Evolutionary conservation across 2,888 invertebrate genomes (phyloP).

Genomic region (Octodonta nipae): DNA sequence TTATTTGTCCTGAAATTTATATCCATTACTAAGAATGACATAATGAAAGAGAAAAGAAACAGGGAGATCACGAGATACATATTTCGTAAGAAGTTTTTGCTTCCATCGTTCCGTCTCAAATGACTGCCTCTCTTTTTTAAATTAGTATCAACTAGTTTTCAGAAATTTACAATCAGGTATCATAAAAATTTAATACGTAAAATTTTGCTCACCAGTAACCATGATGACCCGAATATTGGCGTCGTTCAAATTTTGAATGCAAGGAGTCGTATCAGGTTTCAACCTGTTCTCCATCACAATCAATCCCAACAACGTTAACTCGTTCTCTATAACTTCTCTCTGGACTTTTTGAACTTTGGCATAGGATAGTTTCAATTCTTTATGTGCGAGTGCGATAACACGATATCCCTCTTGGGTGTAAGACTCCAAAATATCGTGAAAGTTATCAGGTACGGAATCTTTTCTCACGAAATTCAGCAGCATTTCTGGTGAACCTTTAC

Average conservation of each 20-base stretch:
- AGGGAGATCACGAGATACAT: too few relatives aligned
- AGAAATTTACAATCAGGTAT: too few relatives aligned
- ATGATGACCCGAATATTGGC: conserved; percentile 89
- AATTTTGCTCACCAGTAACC: conserved; percentile 65
- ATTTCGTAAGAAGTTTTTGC: too few relatives aligned
- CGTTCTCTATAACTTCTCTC: conserved; percentile 67
- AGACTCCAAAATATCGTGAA: conserved; percentile 60
- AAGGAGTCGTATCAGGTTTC: conserved; percentile 74
- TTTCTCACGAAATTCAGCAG: conserved; percentile 61
- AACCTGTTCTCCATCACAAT: conserved; percentile 90
- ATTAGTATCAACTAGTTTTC: too few relatives aligned
- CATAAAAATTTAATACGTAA: too few relatives aligned
- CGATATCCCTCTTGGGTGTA: conserved; percentile 89
- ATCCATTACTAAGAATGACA: too few relatives aligned
- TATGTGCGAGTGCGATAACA: conserved; percentile 78
- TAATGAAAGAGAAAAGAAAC: too few relatives aligned
- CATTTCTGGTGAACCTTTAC: conserved; percentile 70
- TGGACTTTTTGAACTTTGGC: conserved; percentile 61
- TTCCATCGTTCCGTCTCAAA: too few relatives aligned
- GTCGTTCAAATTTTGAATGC: conserved; percentile 63
- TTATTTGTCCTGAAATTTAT: too few relatives aligned
- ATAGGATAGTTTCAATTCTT: conserved; percentile 54
- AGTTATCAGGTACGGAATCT: conserved; percentile 69
- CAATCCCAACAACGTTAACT: conserved; percentile 72
- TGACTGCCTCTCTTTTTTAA: too few relatives aligned